A percentile compares a stretch with the other conserved stretches of the same genome.
phyloP scores from a whole-genome alignment of 2,113 vertebrate species.

The Colaptes auratus region DNA sequence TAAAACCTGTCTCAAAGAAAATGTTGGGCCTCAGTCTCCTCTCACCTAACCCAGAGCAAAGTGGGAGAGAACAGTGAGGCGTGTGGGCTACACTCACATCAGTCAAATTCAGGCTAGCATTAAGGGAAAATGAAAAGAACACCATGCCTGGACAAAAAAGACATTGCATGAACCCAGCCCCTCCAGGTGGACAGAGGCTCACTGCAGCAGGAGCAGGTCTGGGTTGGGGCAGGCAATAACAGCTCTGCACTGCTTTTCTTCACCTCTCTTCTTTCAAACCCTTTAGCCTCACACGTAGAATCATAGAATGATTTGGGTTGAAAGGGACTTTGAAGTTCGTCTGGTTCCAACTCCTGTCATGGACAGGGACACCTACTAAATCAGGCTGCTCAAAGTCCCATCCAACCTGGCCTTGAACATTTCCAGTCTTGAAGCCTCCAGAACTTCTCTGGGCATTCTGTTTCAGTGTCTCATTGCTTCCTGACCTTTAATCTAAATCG shows the following conservation, averaged over 20 bases:
- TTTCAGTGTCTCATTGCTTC: too few species aligned
- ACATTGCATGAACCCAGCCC: neutral
- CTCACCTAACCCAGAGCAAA: rapidly evolving
- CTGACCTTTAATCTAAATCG: too few species aligned
- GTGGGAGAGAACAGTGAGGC: neutral
- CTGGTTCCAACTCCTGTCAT: too few species aligned
- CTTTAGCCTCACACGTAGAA: neutral
- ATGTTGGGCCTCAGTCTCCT: neutral
- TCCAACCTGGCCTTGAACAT: too few species aligned
- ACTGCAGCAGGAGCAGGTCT: neutral
- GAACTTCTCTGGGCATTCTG: too few species aligned
- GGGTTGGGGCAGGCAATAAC: neutral
- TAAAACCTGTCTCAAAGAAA: neutral
- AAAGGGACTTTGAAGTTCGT: too few species aligned
- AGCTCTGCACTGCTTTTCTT: neutral
- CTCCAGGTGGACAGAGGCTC: rapidly evolving
- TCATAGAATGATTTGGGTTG: too few species aligned
- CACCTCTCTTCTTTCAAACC: neutral
- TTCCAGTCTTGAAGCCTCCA: too few species aligned
- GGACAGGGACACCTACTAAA: too few species aligned
- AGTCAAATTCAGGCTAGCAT: rapidly evolving
- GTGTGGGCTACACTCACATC: neutral
- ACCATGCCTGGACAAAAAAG: neutral
- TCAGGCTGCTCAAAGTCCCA: too few species aligned
- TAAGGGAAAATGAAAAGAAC: neutral